These are phyloP conservation scores for Coremacera marginata DNA, from an alignment of 2,888 invertebrate species.

Conservation along the genomic window DNA sequence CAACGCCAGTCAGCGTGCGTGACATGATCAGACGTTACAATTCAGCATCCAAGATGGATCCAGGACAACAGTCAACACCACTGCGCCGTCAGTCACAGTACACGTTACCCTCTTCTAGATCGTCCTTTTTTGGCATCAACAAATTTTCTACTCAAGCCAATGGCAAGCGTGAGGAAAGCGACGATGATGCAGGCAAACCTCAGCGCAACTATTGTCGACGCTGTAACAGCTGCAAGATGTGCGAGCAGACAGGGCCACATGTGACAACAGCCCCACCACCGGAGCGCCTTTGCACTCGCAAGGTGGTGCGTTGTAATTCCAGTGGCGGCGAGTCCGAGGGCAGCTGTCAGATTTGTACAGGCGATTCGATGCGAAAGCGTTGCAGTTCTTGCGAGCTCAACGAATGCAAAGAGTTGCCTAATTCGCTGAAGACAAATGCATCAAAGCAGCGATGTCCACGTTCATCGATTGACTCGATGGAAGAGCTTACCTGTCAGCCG, in stretches of 20 bases:
- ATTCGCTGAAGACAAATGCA: neutral
- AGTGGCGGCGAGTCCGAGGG: conserved; percentile 25
- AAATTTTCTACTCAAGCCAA: conserved; percentile 40
- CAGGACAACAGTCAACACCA: neutral
- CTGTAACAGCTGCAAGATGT: conserved; percentile 14
- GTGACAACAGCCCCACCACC: neutral
- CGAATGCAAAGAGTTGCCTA: conserved; percentile 1
- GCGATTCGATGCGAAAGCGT: conserved; percentile 41
- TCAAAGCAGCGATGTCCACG: neutral
- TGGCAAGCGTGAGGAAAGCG: neutral
- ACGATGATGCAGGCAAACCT: neutral
- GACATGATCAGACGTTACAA: conserved; percentile 65
- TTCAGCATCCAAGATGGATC: conserved; percentile 54
- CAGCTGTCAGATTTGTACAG: neutral
- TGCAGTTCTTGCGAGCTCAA: neutral
- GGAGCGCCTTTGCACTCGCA: neutral
- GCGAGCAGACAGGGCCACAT: neutral
- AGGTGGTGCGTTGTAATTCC: conserved; percentile 12
- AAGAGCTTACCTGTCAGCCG: conserved; percentile 42
- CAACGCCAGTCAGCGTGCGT: conserved; percentile 57
- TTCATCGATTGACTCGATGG: conserved; percentile 38
- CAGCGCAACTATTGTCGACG: neutral
- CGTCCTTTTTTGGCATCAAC: conserved; percentile 55
- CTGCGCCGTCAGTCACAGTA: conserved; percentile 46
- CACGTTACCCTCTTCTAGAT: conserved; percentile 55